Percentiles rank a stretch among this genome's conserved stretches.
These are phyloP conservation scores for Xenops minutus DNA, from an alignment of 2,797 vertebrate genomes.

Conservation along the genomic window DNA sequence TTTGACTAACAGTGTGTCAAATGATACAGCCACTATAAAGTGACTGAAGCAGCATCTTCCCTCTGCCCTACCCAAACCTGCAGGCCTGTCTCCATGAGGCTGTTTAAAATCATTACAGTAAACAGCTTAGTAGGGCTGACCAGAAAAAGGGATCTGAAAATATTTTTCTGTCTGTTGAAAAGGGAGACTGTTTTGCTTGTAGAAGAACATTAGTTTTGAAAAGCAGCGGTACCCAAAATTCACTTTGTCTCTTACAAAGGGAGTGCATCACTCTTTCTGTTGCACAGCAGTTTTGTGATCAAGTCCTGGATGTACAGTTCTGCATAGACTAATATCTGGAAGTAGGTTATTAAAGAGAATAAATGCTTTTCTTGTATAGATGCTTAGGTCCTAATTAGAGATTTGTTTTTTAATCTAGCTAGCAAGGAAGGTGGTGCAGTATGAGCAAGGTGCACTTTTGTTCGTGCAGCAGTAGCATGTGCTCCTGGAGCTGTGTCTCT, in stretches of 20 bases:
- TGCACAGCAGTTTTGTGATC: neutral
- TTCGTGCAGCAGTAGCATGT: neutral
- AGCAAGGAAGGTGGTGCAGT: neutral
- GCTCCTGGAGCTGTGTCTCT: neutral
- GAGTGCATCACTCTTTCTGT: rapidly evolving
- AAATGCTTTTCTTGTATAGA: neutral
- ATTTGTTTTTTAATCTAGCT: neutral
- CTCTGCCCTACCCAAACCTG: neutral
- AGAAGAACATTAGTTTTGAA: neutral
- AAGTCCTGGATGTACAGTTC: neutral
- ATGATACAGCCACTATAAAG: conserved; percentile 27
- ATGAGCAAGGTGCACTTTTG: neutral
- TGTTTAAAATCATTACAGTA: conserved; percentile 28
- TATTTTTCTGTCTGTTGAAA: neutral
- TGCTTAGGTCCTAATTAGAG: neutral
- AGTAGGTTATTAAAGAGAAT: neutral
- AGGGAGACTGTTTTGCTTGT: neutral
- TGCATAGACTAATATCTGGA: neutral
- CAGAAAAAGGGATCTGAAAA: neutral
- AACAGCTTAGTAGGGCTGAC: neutral
- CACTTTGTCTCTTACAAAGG: neutral
- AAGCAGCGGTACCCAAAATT: neutral
- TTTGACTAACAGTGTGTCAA: conserved; percentile 51
- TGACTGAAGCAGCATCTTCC: conserved; percentile 4
- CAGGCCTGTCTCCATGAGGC: neutral